Evolutionary conservation across 2,797 vertebrate species (phyloP).

Genomic region (Chelon labrosus): DNA sequence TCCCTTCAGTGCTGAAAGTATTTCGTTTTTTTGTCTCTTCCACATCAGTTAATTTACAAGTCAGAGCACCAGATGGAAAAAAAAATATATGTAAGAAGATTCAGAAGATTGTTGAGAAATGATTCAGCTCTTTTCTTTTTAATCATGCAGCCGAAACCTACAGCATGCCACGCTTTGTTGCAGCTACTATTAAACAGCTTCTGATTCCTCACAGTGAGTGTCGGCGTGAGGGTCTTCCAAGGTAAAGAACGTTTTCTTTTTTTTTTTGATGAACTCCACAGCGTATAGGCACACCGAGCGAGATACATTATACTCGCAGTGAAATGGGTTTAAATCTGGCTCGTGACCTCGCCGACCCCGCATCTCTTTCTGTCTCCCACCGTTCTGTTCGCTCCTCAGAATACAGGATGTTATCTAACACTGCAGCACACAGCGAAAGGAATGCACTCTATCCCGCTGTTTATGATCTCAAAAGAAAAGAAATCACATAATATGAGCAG

Average conservation of each 20-base stretch:
- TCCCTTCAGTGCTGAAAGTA: neutral
- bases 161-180: neutral
- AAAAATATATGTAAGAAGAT: neutral
- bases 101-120: no score
- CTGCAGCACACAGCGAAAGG: constrained; percentile 6
- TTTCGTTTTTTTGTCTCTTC: neutral
- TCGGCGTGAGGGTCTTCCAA: constrained; percentile 1
- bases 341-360: constrained; percentile 7
- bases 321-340: constrained; percentile 30
- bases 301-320: neutral
- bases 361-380: constrained; percentile 2
- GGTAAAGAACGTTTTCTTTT: neutral
- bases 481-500: neutral
- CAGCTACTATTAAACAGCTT: constrained; percentile 9
- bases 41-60: neutral
- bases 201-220: constrained; percentile 9
- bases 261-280: constrained; percentile 5
- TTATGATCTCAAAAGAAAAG: constrained; percentile 1
- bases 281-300: neutral
- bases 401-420: constrained; percentile 27
- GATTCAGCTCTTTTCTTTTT: neutral
- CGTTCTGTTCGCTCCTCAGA: constrained; percentile 2
- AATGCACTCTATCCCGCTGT: neutral
- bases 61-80: neutral
- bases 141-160: neutral